Evolutionary conservation across 2,797 vertebrate genomes (phyloP), one percentile per base, ranked within the genome.

Genomic region (Pristis pectinata): DNA sequence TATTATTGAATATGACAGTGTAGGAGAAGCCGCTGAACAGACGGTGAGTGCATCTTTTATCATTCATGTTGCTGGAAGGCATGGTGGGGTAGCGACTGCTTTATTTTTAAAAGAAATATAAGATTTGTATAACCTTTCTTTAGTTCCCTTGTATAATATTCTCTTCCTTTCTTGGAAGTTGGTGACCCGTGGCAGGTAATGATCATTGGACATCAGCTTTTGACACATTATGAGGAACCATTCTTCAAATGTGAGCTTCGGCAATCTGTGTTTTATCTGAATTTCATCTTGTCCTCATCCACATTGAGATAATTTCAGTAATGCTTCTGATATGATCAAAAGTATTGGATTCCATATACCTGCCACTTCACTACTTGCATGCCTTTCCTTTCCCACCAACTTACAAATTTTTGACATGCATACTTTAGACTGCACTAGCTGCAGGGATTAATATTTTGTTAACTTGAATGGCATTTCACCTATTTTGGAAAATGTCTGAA

Each of bases 1-100:
- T 61, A 99, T 99, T 96, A 98, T 99, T 0, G 99, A 99, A 94
- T 99, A 99, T 11, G 98, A 99, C 97, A 98, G 97, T 0, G 98
- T 98, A 17, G 99, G 99, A 77, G 98, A 99, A 96, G 99, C 99
- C 0, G 98, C 99, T 0, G 98, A 99, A 95, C 98, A 99, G 96
- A 98, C 98, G 0, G 99, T 99, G 97, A 95, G 97, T 96, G 19
- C 67, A 89, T 34, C 70, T 89, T 82, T 87, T 59, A 41, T 9
- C 49, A 41, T 9, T n/a, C 30, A n/a, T 30, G 94, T 49, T 4
- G 27, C 70, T 82, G 15, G 59, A 77, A 72, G 56, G 30, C 94
- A 64, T 61, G 7, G 15, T 89, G 53, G 59, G 1, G 3, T 44
- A 30, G 8, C 74, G 72, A 79, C 17, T 77, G n/a, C n/a, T n/a